phyloP scores from a whole-genome alignment of 2,888 invertebrate genomes.

The Barypeithes pellucidus region DNA sequence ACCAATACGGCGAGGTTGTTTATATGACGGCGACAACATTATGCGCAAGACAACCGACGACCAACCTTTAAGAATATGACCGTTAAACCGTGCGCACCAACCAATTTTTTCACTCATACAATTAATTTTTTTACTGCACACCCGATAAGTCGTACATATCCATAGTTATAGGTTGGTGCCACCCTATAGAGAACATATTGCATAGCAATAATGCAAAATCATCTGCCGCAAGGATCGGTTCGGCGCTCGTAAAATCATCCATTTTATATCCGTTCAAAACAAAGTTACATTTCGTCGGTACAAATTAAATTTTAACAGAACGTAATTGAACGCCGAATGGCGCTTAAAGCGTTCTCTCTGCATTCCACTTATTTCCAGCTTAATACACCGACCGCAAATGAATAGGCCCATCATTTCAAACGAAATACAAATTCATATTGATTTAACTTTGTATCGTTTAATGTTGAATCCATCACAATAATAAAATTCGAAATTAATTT shows the following conservation, averaged over 20 bases:
- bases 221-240: constrained; percentile 48
- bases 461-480: not conserved
- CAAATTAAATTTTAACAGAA: constrained; percentile 70
- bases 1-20: too few species aligned
- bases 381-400: constrained; percentile 68
- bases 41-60: too few species aligned
- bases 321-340: constrained; percentile 70
- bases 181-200: constrained; percentile 46
- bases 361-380: constrained; percentile 69
- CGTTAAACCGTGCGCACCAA: too few species aligned
- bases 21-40: too few species aligned
- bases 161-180: too few species aligned
- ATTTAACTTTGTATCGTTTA: constrained; percentile 22
- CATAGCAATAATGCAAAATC: constrained; percentile 48
- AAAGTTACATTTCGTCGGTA: constrained; percentile 70
- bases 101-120: too few species aligned
- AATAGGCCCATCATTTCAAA: constrained; percentile 57
- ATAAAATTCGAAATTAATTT: not conserved
- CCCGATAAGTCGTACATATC: too few species aligned
- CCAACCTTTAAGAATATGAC: too few species aligned
- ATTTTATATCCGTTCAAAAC: constrained; percentile 65
- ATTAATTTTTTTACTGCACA: too few species aligned
- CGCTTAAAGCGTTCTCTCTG: constrained; percentile 64
- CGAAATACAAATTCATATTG: constrained; percentile 48
- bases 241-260: constrained; percentile 42